Conservation (phyloP, 2,888 invertebrate genomes). For the Himalopsyche anomala region DNA sequence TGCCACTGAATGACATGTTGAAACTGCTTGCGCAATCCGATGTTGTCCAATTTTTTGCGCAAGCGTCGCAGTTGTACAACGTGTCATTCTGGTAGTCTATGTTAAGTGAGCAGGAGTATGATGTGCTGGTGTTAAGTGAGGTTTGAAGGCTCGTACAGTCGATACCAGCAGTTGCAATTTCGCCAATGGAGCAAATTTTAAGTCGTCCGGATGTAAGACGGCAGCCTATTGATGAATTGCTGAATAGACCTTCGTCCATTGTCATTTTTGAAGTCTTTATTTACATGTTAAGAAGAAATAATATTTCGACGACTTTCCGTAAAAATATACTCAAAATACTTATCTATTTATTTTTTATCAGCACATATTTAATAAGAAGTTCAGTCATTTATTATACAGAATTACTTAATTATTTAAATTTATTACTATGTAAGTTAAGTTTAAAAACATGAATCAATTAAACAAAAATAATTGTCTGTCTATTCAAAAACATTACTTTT, state of each 20-base stretch:
- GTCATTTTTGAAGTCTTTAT: neutral
- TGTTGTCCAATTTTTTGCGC: conserved; percentile 68
- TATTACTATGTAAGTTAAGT: too few relatives aligned
- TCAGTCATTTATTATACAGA: too few relatives aligned
- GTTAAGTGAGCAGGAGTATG: conserved; percentile 70
- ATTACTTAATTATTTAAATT: too few relatives aligned
- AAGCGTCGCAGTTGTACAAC: conserved; percentile 72
- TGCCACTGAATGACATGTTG: conserved; percentile 72
- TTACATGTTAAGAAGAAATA: neutral
- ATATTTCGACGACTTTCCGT: too few relatives aligned
- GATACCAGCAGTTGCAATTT: conserved; percentile 11
- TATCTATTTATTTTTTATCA: too few relatives aligned
- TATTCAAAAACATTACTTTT: too few relatives aligned
- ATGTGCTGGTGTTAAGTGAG: neutral
- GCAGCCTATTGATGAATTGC: neutral
- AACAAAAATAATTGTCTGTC: too few relatives aligned
- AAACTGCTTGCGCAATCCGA: conserved; percentile 72
- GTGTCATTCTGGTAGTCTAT: conserved; percentile 75
- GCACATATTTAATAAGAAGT: too few relatives aligned
- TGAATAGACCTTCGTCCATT: neutral
- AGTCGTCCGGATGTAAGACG: neutral
- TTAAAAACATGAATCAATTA: too few relatives aligned
- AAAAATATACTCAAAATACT: too few relatives aligned
- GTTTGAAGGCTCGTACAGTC: conserved; percentile 29
- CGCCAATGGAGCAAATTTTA: neutral